These are phyloP conservation scores for Drosophila sturtevanti DNA, from an alignment of 1,140 invertebrate genomes.

Conservation along the genomic window DNA sequence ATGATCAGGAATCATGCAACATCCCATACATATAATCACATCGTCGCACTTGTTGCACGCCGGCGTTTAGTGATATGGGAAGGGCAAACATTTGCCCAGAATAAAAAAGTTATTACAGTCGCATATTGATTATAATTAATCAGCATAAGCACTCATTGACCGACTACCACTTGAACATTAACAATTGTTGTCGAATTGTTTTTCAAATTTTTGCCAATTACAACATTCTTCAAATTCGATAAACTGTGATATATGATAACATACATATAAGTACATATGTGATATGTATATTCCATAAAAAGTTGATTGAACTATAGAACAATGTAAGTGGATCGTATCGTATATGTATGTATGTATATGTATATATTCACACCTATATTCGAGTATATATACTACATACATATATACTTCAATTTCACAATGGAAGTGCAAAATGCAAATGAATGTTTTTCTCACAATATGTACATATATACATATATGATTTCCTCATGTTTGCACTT, in stretches of 20 bases:
- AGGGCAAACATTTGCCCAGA: background rate
- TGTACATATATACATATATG: too few relatives aligned
- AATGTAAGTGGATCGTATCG: too few relatives aligned
- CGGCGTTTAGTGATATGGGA: background rate
- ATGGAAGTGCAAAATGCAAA: conserved; percentile 6
- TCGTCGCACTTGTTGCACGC: background rate
- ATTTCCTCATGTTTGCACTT: conserved; percentile 1
- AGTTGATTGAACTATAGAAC: conserved; percentile 27
- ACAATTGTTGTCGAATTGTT: background rate
- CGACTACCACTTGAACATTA: background rate
- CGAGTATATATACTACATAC: too few relatives aligned
- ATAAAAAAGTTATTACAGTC: background rate
- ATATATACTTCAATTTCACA: background rate
- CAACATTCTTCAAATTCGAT: background rate
- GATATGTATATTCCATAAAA: conserved; percentile 1
- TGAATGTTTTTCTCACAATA: background rate
- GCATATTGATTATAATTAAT: background rate
- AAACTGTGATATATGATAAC: conserved; percentile 21
- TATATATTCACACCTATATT: too few relatives aligned
- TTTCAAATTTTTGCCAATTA: background rate
- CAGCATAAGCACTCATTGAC: background rate
- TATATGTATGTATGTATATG: too few relatives aligned
- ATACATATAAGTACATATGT: conserved; percentile 12
- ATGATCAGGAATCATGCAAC: background rate
- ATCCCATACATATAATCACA: background rate